These are phyloP conservation scores for Myiopsitta monachus DNA, from an alignment of 2,113 vertebrate species.

Conservation along the genomic window DNA sequence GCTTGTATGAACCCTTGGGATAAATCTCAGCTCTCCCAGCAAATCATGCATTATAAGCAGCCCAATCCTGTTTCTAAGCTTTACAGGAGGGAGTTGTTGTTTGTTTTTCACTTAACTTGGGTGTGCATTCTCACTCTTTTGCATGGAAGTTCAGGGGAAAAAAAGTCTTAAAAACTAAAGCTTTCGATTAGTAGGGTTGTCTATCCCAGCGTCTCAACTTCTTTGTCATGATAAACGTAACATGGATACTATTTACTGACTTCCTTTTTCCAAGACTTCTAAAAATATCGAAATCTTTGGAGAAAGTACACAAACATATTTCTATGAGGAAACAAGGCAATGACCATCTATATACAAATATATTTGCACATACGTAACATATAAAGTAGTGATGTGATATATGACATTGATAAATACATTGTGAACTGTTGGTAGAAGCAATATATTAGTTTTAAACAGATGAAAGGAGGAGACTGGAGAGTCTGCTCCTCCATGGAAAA, in stretches of 20 bases:
- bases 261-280: background rate
- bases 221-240: background rate
- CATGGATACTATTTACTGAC: background rate
- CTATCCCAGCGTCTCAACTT: background rate
- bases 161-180: background rate
- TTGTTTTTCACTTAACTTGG: background rate
- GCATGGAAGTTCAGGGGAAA: background rate
- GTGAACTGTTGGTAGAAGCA: background rate
- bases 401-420: background rate
- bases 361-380: background rate
- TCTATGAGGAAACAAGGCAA: background rate
- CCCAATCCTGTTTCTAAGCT: background rate
- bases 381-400: background rate
- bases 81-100: background rate
- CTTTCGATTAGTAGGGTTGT: background rate
- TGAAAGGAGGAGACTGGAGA: background rate
- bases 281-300: background rate
- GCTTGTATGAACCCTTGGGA: background rate
- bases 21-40: background rate
- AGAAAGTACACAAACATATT: background rate
- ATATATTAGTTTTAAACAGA: background rate
- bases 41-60: background rate
- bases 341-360: background rate
- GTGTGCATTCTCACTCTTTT: background rate
- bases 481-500: background rate